Evolutionary conservation across 1,140 invertebrate species (phyloP).

Genomic region (Diuraphis noxia): DNA sequence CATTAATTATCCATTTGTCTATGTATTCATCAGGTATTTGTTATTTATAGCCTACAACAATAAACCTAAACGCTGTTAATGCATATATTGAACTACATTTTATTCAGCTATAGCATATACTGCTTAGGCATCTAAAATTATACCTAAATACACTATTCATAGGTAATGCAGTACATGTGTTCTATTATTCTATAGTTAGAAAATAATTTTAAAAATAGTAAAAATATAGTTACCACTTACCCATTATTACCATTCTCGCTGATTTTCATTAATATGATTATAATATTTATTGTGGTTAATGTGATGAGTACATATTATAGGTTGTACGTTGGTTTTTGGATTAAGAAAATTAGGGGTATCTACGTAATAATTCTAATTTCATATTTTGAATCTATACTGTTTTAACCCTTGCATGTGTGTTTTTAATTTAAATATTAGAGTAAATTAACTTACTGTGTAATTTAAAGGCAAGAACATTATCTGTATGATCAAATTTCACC

Average conservation of each 20-base stretch:
- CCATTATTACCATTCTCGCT: not conserved
- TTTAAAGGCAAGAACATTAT: too few species aligned
- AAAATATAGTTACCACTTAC: not conserved
- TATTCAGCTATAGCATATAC: not conserved
- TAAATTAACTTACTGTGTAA: too few species aligned
- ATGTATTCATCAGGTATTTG: not conserved
- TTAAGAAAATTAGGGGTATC: not conserved
- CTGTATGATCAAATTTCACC: too few species aligned
- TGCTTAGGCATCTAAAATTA: not conserved
- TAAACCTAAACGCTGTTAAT: not conserved
- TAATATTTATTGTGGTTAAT: too few species aligned
- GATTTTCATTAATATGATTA: too few species aligned
- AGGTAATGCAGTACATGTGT: too few species aligned
- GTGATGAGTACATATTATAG: too few species aligned
- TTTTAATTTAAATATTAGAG: too few species aligned
- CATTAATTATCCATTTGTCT: not conserved
- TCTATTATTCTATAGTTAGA: not conserved
- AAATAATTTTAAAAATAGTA: not conserved
- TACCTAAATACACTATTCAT: not conserved
- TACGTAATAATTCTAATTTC: not conserved
- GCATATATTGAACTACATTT: not conserved
- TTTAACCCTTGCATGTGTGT: too few species aligned
- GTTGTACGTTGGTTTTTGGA: not conserved
- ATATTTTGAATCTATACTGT: not conserved
- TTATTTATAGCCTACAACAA: not conserved